Base-by-base conservation (phyloP, 2,888 invertebrate species). In the Blastobasis adustella region DNA sequence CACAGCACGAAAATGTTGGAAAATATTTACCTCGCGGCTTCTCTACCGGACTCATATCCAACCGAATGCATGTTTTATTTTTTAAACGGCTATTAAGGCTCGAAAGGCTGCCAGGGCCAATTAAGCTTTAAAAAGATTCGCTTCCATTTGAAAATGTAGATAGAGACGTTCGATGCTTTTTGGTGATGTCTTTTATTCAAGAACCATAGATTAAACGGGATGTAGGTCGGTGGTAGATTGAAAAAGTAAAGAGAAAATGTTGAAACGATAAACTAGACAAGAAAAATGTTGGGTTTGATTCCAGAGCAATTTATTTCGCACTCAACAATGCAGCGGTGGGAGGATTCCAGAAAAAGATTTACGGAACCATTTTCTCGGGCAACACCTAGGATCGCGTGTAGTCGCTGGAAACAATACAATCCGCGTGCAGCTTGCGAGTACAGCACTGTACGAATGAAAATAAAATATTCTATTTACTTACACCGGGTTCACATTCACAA, bases 81-180 rank as follows among this genome's bases (percentile, higher is more conserved):
- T 54, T 51, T 52, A 49, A 53, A 57, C 52, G 49, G 48, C 53
- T 52, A 60, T 62, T 56, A 52, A 46, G 40, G 50, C 38, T 47
- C 38, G 10, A 10, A 53, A 53, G 49, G 55, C 51, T 53, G 40
- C 54, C 53, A 59, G 62, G 48, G 42, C 38, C 44, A 51, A 43
- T 43, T 65, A 60, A 62, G 57, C 58, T 23, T 23, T 23, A 23
- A 23, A 23, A 23, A 23, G 23, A 23, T 23, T 23, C 23, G 23
- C 23, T 23, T 23, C 23, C 23, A 23, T 23, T 23, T 23, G 23
- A 23, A 23, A 23, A 23, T 23, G 23, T 1, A 23, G 23, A 23
- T 23, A 23, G 23, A 23, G 3, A 23, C 23, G 23, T 23, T 23
- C 23, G 23, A 23, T 23, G 3, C 23, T 23, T 23, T 23, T 23